These are phyloP conservation scores for Tragopan temminckii DNA, from an alignment of 2,797 vertebrate genomes.

Conservation along the genomic window DNA sequence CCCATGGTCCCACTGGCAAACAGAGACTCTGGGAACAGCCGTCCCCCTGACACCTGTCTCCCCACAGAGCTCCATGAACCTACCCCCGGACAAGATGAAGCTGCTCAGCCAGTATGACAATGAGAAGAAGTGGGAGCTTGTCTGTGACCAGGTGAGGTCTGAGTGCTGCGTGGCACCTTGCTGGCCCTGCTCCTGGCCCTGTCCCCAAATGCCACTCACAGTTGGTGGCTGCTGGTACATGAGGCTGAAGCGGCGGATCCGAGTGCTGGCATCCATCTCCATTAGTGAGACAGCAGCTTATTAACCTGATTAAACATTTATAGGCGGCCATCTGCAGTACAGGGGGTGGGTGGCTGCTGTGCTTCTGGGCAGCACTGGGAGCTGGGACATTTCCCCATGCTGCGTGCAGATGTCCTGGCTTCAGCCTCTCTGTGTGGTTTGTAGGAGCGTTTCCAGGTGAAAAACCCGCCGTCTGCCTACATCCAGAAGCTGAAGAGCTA, in stretches of 20 bases:
- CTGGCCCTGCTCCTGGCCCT: accelerated
- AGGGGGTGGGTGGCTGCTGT: not conserved
- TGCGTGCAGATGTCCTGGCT: accelerated
- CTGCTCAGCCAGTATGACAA: slow-evolving; percentile 91
- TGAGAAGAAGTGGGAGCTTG: slow-evolving; percentile 98
- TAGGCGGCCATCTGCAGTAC: accelerated
- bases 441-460: slow-evolving; percentile 95
- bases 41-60: not conserved
- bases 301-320: not conserved
- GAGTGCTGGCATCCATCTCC: not conserved
- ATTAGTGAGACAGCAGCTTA: accelerated
- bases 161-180: not conserved
- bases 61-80: slow-evolving; percentile 94
- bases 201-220: not conserved
- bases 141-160: slow-evolving; percentile 91
- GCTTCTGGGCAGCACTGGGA: not conserved
- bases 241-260: not conserved
- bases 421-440: slow-evolving; percentile 13
- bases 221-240: accelerated
- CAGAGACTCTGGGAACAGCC: not conserved
- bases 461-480: slow-evolving; percentile 92
- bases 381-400: accelerated
- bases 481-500: slow-evolving; percentile 92
- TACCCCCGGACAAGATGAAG: slow-evolving; percentile 95
- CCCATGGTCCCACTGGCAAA: not conserved